These are phyloP conservation scores for Thaumatotibia leucotreta DNA, from an alignment of 1,140 invertebrate species.

Conservation along the genomic window DNA sequence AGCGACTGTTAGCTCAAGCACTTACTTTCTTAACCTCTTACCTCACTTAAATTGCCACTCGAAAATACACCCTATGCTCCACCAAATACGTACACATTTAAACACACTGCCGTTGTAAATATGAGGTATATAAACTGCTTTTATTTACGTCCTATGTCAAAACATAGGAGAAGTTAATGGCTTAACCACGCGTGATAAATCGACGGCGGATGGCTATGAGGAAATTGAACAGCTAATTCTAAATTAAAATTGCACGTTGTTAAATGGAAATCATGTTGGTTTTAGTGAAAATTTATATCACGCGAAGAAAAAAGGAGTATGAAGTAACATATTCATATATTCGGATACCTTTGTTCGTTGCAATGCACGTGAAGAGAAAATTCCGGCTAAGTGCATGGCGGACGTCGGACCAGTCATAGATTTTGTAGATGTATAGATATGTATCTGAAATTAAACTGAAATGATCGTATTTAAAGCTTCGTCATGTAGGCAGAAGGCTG, in stretches of 20 bases:
- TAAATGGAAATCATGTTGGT: not conserved
- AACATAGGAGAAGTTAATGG: conserved; percentile 5
- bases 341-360: too few species aligned
- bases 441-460: too few species aligned
- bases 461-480: too few species aligned
- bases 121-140: not conserved
- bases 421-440: too few species aligned
- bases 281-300: not conserved
- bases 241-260: not conserved
- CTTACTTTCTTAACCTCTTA: not conserved
- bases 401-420: too few species aligned
- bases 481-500: too few species aligned
- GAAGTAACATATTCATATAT: too few species aligned
- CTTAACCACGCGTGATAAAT: conserved; percentile 5
- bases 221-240: not conserved
- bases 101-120: not conserved
- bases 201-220: not conserved
- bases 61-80: not conserved
- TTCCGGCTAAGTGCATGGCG: too few species aligned
- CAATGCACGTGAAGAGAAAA: too few species aligned
- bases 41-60: not conserved
- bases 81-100: not conserved
- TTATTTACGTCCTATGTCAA: conserved; percentile 2
- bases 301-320: too few species aligned
- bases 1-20: not conserved